Percentiles rank a stretch among this genome's conserved stretches.
Conservation (phyloP, 2,888 invertebrate genomes). For the Campoplex nolae region DNA sequence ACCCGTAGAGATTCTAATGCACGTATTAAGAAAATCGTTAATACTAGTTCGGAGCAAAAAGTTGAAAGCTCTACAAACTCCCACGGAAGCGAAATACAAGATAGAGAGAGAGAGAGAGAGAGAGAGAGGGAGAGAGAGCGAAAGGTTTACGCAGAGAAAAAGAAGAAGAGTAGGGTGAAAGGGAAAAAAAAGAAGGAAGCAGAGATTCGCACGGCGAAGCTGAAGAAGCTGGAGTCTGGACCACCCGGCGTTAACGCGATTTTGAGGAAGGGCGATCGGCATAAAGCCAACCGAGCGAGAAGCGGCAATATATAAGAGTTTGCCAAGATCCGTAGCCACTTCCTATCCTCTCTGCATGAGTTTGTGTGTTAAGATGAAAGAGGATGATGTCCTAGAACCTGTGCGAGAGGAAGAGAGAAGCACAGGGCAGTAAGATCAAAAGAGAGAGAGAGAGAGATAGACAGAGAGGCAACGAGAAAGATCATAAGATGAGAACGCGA, state of each 20-base stretch:
- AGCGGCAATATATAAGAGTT: slow-evolving; percentile 42
- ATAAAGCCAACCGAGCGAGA: slow-evolving; percentile 44
- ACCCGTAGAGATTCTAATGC: slow-evolving; percentile 45
- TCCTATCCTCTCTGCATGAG: slow-evolving; percentile 23
- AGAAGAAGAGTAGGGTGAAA: neutral
- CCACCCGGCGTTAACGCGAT: slow-evolving; percentile 68
- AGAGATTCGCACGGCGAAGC: slow-evolving; percentile 51
- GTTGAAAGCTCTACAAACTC: slow-evolving; percentile 51
- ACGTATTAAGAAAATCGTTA: slow-evolving; percentile 50
- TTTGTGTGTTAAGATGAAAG: slow-evolving; percentile 35
- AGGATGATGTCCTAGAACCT: neutral
- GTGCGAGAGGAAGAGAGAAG: neutral
- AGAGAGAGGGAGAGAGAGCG: slow-evolving; percentile 1
- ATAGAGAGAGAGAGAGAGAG: neutral
- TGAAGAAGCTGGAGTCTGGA: slow-evolving; percentile 54
- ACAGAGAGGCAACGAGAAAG: neutral
- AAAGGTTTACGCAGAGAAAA: slow-evolving; percentile 13
- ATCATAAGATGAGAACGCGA: slow-evolving; percentile 11
- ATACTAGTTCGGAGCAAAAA: slow-evolving; percentile 35
- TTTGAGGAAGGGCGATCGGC: slow-evolving; percentile 62
- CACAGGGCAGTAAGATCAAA: neutral
- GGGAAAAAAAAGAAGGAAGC: slow-evolving; percentile 8
- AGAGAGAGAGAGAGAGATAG: slow-evolving; percentile 33
- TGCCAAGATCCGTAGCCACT: slow-evolving; percentile 30
- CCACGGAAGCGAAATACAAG: slow-evolving; percentile 50